Evolutionary conservation across 2,797 vertebrate species (phyloP).

Genomic region (Setipinna tenuifilis): DNA sequence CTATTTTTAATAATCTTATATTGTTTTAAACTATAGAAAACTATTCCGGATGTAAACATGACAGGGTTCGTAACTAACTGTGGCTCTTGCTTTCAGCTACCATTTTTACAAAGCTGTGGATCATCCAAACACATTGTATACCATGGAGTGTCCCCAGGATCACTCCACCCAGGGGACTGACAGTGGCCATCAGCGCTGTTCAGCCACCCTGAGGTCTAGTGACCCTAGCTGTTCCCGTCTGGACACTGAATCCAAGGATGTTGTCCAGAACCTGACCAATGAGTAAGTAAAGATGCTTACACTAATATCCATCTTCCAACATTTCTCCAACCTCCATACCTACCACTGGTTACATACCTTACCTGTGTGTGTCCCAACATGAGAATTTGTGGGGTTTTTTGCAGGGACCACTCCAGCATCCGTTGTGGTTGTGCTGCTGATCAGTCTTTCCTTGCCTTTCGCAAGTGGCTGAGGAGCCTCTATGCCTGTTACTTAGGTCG

Average conservation of each 20-base stretch:
- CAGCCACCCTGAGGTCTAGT: too few species aligned
- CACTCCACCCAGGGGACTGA: too few species aligned
- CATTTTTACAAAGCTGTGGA: not conserved
- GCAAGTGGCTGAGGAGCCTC: not conserved
- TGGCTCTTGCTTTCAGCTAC: too few species aligned
- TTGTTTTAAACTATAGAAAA: too few species aligned
- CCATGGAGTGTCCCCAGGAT: not conserved
- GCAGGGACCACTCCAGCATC: too few species aligned
- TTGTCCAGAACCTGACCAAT: not conserved
- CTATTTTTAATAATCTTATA: too few species aligned
- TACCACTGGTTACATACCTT: too few species aligned
- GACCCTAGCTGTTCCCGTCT: not conserved
- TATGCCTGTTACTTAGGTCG: not conserved
- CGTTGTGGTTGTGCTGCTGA: too few species aligned
- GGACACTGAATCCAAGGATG: not conserved
- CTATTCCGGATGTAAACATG: too few species aligned
- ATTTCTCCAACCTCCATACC: not conserved
- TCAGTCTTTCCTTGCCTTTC: not conserved
- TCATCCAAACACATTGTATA: not conserved
- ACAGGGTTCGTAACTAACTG: too few species aligned
- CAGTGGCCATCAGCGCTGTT: too few species aligned
- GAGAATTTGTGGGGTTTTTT: not conserved
- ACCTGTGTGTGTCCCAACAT: not conserved
- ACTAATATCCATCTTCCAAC: not conserved
- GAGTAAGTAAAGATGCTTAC: not conserved